These are phyloP conservation scores for Drosophila vallismaia DNA, from an alignment of 2,888 invertebrate species.

Conservation along the genomic window DNA sequence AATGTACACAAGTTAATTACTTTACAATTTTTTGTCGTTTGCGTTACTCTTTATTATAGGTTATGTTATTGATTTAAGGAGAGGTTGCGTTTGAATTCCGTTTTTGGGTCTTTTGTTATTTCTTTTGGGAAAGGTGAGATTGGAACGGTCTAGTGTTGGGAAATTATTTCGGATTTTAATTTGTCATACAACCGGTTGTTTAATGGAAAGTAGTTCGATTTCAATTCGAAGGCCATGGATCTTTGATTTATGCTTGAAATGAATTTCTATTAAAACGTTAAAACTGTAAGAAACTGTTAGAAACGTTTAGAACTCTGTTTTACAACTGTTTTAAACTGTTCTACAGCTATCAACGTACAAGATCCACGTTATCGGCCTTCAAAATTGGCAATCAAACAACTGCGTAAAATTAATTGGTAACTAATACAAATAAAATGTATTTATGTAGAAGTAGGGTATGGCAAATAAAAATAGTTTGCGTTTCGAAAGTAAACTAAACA, in stretches of 20 bases:
- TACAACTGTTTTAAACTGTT: not conserved
- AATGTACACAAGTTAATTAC: constrained; percentile 49
- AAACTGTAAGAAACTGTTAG: not conserved
- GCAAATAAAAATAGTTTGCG: constrained; percentile 13
- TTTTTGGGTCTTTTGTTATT: not conserved
- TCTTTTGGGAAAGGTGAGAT: not conserved
- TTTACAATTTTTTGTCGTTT: constrained; percentile 36
- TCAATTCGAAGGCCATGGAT: not conserved
- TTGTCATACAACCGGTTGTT: constrained; percentile 18
- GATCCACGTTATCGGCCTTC: not conserved
- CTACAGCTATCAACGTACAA: not conserved
- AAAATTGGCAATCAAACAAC: not conserved
- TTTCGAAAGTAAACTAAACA: constrained; percentile 3
- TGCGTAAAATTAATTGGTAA: not conserved
- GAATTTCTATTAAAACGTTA: no score
- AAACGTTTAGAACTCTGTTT: no score
- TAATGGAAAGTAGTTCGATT: constrained; percentile 4
- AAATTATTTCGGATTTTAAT: constrained; percentile 12
- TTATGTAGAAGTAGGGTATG: not conserved
- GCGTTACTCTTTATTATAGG: constrained; percentile 25
- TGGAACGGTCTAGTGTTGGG: constrained; percentile 10
- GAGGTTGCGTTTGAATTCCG: constrained; percentile 18
- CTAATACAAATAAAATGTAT: not conserved
- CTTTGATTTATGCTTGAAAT: not conserved
- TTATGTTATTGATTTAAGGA: constrained; percentile 26